Evolutionary conservation across 2,797 vertebrate genomes (phyloP).

Genomic region (Parambassis ranga): DNA sequence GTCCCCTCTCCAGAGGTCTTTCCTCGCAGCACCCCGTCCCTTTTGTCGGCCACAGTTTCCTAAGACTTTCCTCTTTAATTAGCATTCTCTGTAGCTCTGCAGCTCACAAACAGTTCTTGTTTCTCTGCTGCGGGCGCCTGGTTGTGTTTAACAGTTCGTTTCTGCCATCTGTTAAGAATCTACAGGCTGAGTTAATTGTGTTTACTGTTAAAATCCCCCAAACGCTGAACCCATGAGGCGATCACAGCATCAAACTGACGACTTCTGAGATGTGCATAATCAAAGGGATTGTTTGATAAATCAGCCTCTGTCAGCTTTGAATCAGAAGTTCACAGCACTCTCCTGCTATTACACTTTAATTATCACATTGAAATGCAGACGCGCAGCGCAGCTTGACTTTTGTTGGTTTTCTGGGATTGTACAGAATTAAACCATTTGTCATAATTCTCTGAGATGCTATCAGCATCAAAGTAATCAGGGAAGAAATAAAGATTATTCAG

Average conservation of each 20-base stretch:
- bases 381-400: slow-evolving; percentile 2
- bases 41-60: too few relatives aligned
- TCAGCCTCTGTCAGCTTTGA: not conserved
- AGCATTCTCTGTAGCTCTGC: too few relatives aligned
- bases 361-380: slow-evolving; percentile 6
- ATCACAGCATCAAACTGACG: not conserved
- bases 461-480: slow-evolving; percentile 35
- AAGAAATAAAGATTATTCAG: slow-evolving; percentile 45
- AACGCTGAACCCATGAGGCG: not conserved
- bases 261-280: not conserved
- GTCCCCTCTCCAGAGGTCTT: too few relatives aligned
- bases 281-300: not conserved
- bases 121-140: too few relatives aligned
- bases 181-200: not conserved
- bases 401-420: not conserved
- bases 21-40: too few relatives aligned
- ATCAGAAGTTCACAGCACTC: not conserved
- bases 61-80: too few relatives aligned
- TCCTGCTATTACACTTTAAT: slow-evolving; percentile 36
- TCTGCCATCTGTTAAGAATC: too few relatives aligned
- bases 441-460: slow-evolving; percentile 1
- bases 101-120: too few relatives aligned
- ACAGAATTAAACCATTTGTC: slow-evolving; percentile 27
- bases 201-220: not conserved
- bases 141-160: too few relatives aligned